Base-by-base conservation (phyloP, 2,888 invertebrate genomes). In the Melolontha melolontha region DNA sequence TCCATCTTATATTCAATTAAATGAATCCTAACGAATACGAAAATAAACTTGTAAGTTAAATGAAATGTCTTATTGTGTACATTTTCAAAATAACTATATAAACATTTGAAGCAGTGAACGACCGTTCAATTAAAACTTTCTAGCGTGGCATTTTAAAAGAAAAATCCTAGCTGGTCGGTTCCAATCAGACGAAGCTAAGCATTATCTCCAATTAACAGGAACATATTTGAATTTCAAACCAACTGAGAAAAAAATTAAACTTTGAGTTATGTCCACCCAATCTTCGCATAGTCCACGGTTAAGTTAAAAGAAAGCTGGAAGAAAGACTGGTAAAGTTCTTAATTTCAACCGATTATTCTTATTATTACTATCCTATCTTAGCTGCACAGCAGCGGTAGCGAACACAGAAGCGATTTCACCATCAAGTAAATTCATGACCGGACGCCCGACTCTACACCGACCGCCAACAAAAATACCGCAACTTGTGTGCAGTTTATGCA, bases 401-500 rank as follows among this genome's bases (percentile, higher is more conserved):
- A 14, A 14, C 27, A 59, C 44, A 59, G 44, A 59, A 59, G 66
- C 76, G 73, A 71, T 71, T 73, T 71, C 67, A 70, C 70, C 70
- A 67, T 71, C 71, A 74, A 75, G 75, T 75, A 77, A 78, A 79
- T 79, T 79, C 77, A 78, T 75, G 72, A 72, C 77, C 75, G 75
- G 75, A 69, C 73, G 69, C 63, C 22, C 54, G 42, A 57, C 63
- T 54, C 62, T 57, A 51, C 44, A 12, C 39, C 65, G 68, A 63
- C 70, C 66, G 72, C 74, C 72, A 76, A 78, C 76, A 76, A 76
- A 78, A 78, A 76, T 76, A 76, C 75, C 75, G 74, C 76, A 77
- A 77, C 75, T 78, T 79, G 79, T 79, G 78, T 81, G 81, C 81
- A 82, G 80, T 84, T 84, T 83, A 84, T 83, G 83, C 82, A 84